These are phyloP conservation scores for Drosophila hamatofila DNA, from an alignment of 2,888 invertebrate genomes.

Conservation along the genomic window DNA sequence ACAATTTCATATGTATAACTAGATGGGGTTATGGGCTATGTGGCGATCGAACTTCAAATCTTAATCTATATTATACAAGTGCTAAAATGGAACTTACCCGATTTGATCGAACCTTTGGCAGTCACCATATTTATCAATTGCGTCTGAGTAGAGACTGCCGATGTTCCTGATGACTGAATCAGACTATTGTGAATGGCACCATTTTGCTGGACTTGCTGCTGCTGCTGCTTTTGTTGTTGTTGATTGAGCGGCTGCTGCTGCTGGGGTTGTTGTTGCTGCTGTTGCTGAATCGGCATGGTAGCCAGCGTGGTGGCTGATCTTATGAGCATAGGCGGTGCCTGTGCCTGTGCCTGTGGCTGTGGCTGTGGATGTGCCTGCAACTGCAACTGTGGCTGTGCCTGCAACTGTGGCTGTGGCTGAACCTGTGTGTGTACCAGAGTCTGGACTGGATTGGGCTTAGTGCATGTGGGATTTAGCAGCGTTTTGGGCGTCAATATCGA, in stretches of 20 bases:
- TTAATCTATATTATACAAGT: constrained; percentile 12
- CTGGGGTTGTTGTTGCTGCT: constrained; percentile 3
- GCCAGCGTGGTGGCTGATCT: constrained; percentile 26
- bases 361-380: neutral
- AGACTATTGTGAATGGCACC: neutral
- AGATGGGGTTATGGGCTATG: neutral
- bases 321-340: constrained; percentile 29
- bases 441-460: constrained; percentile 19
- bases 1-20: neutral
- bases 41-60: constrained; percentile 16
- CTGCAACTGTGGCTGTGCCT: neutral
- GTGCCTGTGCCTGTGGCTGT: neutral
- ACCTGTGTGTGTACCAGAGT: neutral
- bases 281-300: constrained; percentile 21
- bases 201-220: constrained; percentile 9
- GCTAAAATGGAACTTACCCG: constrained; percentile 35
- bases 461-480: constrained; percentile 21
- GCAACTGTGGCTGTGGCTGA: neutral
- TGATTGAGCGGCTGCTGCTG: constrained; percentile 4
- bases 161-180: neutral
- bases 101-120: constrained; percentile 8
- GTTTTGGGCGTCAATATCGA: constrained; percentile 44
- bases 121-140: constrained; percentile 4
- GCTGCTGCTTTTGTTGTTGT: constrained; percentile 8
- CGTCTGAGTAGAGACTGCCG: constrained; percentile 1